Conservation (phyloP, 2,113 vertebrate genomes). For the Lagenorhynchus albirostris region DNA sequence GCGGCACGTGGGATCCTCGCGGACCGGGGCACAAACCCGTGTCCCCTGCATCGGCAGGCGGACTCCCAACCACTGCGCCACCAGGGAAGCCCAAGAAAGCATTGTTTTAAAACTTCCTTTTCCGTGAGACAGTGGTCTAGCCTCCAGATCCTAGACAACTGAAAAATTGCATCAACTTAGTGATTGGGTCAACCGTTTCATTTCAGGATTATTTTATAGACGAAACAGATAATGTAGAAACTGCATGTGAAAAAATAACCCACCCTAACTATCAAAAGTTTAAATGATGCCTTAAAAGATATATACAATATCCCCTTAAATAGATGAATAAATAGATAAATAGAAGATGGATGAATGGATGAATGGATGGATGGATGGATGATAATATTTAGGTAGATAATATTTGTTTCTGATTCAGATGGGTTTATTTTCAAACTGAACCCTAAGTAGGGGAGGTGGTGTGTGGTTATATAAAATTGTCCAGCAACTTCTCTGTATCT, state of each 20-base stretch:
- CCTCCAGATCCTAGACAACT: conserved; percentile 8
- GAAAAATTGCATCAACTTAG: not conserved
- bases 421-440: not conserved
- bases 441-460: not conserved
- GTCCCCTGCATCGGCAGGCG: too few relatives aligned
- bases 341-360: not conserved
- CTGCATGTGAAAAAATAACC: not conserved
- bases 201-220: not conserved
- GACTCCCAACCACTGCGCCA: too few relatives aligned
- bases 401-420: not conserved
- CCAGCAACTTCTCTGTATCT: not conserved
- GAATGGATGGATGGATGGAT: too few relatives aligned
- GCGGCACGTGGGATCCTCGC: fast-evolving
- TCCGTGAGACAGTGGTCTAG: not conserved
- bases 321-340: not conserved
- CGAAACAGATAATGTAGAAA: not conserved
- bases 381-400: not conserved
- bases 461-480: not conserved
- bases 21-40: fast-evolving
- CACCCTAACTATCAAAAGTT: not conserved
- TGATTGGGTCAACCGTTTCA: not conserved
- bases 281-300: not conserved
- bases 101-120: not conserved
- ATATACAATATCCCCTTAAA: not conserved
- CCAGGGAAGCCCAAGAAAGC: not conserved